These are phyloP conservation scores for Eurosta solidaginis DNA, from an alignment of 1,140 invertebrate genomes.

Conservation along the genomic window DNA sequence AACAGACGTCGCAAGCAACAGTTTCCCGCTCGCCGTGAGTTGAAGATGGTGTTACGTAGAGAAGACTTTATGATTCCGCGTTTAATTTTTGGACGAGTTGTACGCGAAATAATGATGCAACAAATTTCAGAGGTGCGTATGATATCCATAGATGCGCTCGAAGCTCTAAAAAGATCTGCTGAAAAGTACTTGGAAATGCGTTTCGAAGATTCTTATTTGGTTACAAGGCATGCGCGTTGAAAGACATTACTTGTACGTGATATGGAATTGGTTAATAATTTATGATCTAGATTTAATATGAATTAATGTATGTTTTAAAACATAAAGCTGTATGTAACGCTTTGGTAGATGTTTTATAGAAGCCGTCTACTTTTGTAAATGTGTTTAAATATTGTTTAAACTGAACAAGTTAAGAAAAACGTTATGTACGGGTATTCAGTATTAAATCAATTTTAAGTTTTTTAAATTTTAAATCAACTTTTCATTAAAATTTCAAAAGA, in stretches of 20 bases:
- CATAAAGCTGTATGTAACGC: not conserved
- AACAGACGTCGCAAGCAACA: not conserved
- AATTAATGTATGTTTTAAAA: not conserved
- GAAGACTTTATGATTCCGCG: slow-evolving; percentile 44
- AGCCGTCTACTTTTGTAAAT: no score
- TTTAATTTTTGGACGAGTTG: slow-evolving; percentile 50
- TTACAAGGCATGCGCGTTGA: slow-evolving; percentile 73
- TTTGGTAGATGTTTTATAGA: no score
- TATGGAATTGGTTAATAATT: slow-evolving; percentile 41
- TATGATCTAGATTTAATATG: not conserved
- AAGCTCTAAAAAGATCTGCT: slow-evolving; percentile 70
- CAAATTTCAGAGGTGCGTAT: slow-evolving; percentile 32
- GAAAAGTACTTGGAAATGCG: slow-evolving; percentile 78
- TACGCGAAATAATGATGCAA: slow-evolving; percentile 47
- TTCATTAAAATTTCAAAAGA: no score
- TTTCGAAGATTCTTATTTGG: slow-evolving; percentile 75
- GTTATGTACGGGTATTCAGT: no score
- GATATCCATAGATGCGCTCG: slow-evolving; percentile 65
- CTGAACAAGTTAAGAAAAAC: no score
- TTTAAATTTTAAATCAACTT: no score
- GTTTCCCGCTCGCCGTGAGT: not conserved
- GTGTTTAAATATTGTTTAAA: no score
- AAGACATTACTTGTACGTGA: slow-evolving; percentile 78
- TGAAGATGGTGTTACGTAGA: not conserved
- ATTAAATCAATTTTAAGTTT: no score